phyloP scores from a whole-genome alignment of 2,113 vertebrate species.

The Gyps fulvus region DNA sequence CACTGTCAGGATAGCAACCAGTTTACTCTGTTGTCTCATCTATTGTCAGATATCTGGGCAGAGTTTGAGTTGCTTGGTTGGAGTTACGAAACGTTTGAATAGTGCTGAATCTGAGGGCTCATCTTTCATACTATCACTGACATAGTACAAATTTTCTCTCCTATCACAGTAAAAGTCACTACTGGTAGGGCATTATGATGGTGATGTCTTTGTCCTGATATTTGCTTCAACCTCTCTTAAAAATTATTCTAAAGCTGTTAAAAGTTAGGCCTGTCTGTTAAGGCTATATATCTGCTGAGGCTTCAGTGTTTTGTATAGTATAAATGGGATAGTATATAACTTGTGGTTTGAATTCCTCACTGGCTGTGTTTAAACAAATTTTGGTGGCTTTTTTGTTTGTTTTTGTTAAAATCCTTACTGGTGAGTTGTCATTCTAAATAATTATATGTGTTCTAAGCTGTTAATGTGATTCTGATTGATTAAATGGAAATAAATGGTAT shows the following conservation, averaged over 20 bases:
- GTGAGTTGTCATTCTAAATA: neutral
- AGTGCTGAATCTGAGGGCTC: neutral
- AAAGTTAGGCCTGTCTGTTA: neutral
- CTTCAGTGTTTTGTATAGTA: neutral
- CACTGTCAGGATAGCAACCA: neutral
- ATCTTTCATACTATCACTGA: neutral
- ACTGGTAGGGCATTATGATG: rapidly evolving
- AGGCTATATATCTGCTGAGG: neutral
- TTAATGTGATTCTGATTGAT: neutral
- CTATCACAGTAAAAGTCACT: neutral
- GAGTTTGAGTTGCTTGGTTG: neutral
- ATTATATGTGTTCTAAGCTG: neutral
- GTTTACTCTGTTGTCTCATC: neutral
- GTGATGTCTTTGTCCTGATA: neutral
- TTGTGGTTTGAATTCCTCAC: neutral
- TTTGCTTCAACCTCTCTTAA: neutral
- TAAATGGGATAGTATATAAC: neutral
- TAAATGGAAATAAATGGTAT: neutral
- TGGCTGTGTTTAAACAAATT: neutral
- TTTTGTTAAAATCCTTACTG: neutral
- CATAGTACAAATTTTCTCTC: neutral
- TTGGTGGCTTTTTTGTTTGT: neutral
- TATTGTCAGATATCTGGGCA: neutral
- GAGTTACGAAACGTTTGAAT: neutral
- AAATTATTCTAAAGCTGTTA: neutral